Percentiles rank a stretch among this genome's conserved stretches.
Evolutionary conservation across 2,797 vertebrate genomes (phyloP).

Genomic region (Hapalemur alaotrensis): DNA sequence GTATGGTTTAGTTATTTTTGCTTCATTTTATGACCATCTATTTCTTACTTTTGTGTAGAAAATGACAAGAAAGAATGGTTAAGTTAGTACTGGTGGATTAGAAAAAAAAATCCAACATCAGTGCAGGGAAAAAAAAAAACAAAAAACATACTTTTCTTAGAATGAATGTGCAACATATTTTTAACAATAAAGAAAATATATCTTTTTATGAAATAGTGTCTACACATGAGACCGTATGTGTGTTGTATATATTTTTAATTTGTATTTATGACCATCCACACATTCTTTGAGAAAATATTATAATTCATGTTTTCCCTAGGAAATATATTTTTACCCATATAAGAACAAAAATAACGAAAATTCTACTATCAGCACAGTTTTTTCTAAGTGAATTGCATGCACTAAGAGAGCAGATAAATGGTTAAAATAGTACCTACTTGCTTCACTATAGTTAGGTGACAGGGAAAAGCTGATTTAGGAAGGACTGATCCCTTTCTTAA

Average conservation of each 20-base stretch:
- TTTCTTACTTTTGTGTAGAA: constrained; percentile 26
- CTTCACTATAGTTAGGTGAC: neutral
- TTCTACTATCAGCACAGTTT: neutral
- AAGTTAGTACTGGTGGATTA: neutral
- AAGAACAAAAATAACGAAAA: neutral
- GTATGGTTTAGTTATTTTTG: constrained; percentile 1
- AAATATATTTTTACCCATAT: neutral
- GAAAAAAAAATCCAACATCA: neutral
- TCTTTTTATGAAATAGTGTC: neutral
- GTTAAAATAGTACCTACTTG: neutral
- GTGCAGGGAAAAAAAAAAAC: neutral
- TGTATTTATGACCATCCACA: neutral
- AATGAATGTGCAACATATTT: neutral
- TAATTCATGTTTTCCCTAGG: neutral
- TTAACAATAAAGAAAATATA: neutral
- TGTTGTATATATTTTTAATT: neutral
- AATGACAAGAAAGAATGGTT: neutral
- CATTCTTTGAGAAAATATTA: constrained; percentile 9
- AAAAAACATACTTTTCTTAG: neutral
- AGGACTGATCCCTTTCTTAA: constrained; percentile 10
- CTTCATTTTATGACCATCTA: constrained; percentile 25
- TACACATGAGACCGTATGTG: neutral
- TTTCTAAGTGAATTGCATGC: neutral
- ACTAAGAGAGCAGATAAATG: neutral
- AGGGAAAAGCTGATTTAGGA: neutral